Evolutionary conservation across 2,888 invertebrate genomes (phyloP), one percentile per base, ranked within the genome.

Genomic region (Eilema caniola): DNA sequence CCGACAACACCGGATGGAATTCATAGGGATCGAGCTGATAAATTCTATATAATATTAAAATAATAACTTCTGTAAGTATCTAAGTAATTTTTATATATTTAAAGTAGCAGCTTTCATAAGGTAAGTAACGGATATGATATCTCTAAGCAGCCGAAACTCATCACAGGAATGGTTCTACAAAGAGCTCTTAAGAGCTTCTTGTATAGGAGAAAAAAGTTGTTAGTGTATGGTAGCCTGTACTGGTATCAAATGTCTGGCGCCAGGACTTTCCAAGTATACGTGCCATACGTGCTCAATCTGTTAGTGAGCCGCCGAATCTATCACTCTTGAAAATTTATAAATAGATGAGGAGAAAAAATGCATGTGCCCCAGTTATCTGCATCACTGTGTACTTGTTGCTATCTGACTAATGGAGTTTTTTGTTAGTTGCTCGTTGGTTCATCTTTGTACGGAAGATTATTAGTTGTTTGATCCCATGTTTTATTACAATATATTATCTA

Each of bases 291-390:
- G 82, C 81, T 78, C 88, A 86, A 88, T 86, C 86, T 88, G 83
- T 82, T 83, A 77, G 83, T 80, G 84, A 88, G 88, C 86, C 88
- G 89, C 88, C 87, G 88, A 87, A 85, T 84, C 83, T 86, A 86
- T 85, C 86, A 85, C 87, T 86, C 87, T 87, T 82, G 85, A 84
- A 76, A 79, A 73, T 82, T 86, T 87, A 83, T 85, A 90, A 92
- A 93, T 93, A 93, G 92, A 87, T 72, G 65, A 70, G 70, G 75
- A 86, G 88, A 91, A 93, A 93, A 93, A 92, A 89, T 90, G 90
- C 90, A 92, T 89, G 86, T 90, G 92, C 88, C 87, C 83, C 83
- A 75, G 81, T 87, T 91, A 92, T 90, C 90, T 85, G 75, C 68
- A 57, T 59, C 64, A 66, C 62, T 67, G 64, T 70, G 73, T 76